Base-by-base conservation (phyloP, 2,888 invertebrate genomes). In the Phragmatobia fuliginosa region DNA sequence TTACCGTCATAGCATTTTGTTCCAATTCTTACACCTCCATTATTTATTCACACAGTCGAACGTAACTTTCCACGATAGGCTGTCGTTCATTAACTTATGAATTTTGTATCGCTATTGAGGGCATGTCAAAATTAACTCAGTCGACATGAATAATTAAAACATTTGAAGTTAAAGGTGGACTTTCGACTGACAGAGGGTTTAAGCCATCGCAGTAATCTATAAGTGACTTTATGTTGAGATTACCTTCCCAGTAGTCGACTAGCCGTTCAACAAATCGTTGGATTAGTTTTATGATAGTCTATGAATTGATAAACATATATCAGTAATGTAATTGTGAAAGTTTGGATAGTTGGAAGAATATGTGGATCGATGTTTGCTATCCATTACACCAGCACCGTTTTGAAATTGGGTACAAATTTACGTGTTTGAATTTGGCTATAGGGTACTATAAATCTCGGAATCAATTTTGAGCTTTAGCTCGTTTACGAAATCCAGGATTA, bases 21-120 rank as follows among this genome's bases (percentile, higher is more conserved):
- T 58, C 56, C 6, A 38, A 66, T 66, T 25, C 31, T 31, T 33
- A 38, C 41, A 32, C 45, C 11, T 4, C 31, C n/a, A 32, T 67
- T 16, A 66, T 62, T 66, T 70, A 79, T 80, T 80, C 59, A 79
- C 62, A 52, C 6, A 45, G 58, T 68, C 62, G 64, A 62, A 31
- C 60, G 60, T 68, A 73, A 68, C 62, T 70, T 71, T 73, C 69
- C 68, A 10, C 36, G 33, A 33, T 60, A 14, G 45, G 56, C 31
- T n/a, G 21, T 66, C 66, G 45, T 66, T 65, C 41, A 78, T 72
- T 70, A 68, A 14, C n/a, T 61, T 60, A 78, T 79, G 41, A 79
- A 79, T 80, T 72, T 76, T 78, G 65, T 74, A 79, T 78, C 65
- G 21, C 14, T 18, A 45, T 61, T 38, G 41, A 61, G 32, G 59